Base-by-base conservation (phyloP, 1,140 invertebrate species). In the Eurytemora carolleeae region DNA sequence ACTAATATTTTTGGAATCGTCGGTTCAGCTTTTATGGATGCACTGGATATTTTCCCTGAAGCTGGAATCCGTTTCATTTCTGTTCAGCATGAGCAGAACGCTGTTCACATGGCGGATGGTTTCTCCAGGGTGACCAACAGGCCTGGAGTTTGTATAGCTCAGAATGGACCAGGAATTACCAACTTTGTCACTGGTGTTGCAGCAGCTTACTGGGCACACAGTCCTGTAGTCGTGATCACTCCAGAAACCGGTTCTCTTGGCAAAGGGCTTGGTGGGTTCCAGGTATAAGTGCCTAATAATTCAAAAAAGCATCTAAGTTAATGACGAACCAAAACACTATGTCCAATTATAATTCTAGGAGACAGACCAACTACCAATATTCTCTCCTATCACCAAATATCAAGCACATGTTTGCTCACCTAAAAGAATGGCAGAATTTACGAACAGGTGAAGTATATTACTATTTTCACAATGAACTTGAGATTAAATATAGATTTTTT, bases 71-170 rank as follows among this genome's bases (percentile, higher is more conserved):
- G 58, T 18, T 59, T 59, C 21, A 22, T 59, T 25, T 59, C 58
- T 24, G 58, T 59, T n/a, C 58, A 59, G n/a, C 58, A 59, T 25
- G 58, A 59, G n/a, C 58, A 59, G 26, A 59, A 59, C 18, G 58
- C 58, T 15, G 58, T 59, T 19, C 58, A 59, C 58, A 59, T 59
- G 58, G 58, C 58, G n/a, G 58, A 59, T 31, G 58, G 58, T n/a
- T 59, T 26, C 22, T 59, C 58, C 25, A 59, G 58, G n/a, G 58
- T 31, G 2, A 25, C 26, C 23, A 59, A 59, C 26, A 24, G 21
- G 26, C 58, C 58, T 18, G 25, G 58, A 1, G 58, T 31, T 2
- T 59, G 58, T 25, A 59, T 59, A 26, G 58, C 58, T 21, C 58
- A 59, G 26, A 59, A 59, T 31, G 58, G 58, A 2, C 58, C 58